phyloP scores from a whole-genome alignment of 2,113 vertebrate genomes.

The Elgaria multicarinata region DNA sequence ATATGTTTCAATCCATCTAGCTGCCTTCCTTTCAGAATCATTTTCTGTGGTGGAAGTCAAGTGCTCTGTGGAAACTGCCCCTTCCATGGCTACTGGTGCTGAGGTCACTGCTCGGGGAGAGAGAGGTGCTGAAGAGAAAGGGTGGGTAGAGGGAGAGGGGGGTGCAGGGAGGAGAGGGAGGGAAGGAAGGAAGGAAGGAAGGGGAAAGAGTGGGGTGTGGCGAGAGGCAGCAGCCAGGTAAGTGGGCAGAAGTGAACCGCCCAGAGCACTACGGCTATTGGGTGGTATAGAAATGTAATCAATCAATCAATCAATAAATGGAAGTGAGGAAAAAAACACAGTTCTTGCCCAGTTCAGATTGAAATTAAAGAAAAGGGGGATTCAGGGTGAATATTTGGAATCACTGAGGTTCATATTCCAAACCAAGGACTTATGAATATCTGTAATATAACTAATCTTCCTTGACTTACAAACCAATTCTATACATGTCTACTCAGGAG shows the following conservation, averaged over 20 bases:
- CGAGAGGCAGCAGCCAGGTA: no score
- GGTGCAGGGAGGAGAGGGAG: no score
- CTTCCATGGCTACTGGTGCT: not conserved
- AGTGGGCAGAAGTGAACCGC: no score
- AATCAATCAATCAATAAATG: no score
- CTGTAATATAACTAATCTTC: not conserved
- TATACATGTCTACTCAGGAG: not conserved
- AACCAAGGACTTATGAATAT: not conserved
- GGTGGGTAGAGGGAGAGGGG: no score
- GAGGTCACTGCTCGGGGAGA: not conserved
- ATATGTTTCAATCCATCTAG: not conserved
- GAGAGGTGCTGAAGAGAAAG: not conserved
- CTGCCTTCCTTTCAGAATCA: not conserved
- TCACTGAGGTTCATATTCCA: not conserved
- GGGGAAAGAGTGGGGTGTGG: no score
- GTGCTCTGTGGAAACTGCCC: no score
- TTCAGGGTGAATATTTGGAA: not conserved
- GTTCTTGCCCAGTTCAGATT: not conserved
- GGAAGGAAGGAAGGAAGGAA: not conserved
- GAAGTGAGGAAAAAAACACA: not conserved
- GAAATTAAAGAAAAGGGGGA: not conserved
- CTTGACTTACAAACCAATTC: not conserved
- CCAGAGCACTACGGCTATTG: no score
- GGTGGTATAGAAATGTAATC: no score
- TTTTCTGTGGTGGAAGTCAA: not conserved